Percentiles rank a stretch among this genome's conserved stretches.
Evolutionary conservation across 1,140 invertebrate species (phyloP).

Genomic region (Rhynchophorus ferrugineus): DNA sequence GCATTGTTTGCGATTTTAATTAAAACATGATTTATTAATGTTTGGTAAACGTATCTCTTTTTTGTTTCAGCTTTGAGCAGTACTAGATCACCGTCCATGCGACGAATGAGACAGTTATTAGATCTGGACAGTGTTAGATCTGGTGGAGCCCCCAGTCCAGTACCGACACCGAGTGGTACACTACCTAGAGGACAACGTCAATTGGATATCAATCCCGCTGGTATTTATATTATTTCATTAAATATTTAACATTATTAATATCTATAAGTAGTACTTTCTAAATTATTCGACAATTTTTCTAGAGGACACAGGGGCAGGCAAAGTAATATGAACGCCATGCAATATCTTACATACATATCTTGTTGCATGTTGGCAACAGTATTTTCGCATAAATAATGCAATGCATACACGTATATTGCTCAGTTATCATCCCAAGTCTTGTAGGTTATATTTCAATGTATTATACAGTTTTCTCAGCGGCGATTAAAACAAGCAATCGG

Average conservation of each 20-base stretch:
- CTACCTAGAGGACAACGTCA: conserved; percentile 64
- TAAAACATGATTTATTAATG: neutral
- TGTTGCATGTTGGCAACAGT: no score
- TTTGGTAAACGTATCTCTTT: neutral
- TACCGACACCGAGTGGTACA: conserved; percentile 65
- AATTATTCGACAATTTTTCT: no score
- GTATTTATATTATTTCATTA: conserved; percentile 35
- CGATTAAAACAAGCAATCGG: no score
- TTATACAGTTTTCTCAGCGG: no score
- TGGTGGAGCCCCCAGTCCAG: conserved; percentile 54
- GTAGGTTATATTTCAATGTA: no score
- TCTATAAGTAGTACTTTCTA: neutral
- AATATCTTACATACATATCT: no score
- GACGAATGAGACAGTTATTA: conserved; percentile 69
- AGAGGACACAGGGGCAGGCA: no score
- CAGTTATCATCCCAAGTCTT: no score
- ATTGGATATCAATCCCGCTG: conserved; percentile 81
- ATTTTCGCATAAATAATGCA: no score
- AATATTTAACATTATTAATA: neutral
- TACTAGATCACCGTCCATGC: conserved; percentile 61
- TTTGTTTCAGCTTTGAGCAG: conserved; percentile 36
- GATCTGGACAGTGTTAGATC: conserved; percentile 57
- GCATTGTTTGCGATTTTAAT: neutral
- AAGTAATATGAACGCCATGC: no score
- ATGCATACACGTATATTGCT: no score